These are phyloP conservation scores for Antheraea yamamai DNA, from an alignment of 2,888 invertebrate genomes.

Conservation along the genomic window DNA sequence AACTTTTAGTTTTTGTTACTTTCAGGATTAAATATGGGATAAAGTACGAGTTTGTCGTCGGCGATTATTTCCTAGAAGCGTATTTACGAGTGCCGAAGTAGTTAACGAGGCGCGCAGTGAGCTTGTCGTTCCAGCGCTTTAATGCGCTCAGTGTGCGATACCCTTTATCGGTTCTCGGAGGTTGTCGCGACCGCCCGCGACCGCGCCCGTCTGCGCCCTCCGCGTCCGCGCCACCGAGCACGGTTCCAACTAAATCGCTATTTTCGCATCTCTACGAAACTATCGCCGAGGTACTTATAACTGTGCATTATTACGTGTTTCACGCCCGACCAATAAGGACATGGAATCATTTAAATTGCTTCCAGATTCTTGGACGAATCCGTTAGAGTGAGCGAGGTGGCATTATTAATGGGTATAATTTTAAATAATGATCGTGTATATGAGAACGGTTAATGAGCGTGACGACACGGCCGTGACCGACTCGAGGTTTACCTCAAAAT, in stretches of 20 bases:
- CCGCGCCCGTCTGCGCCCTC: slow-evolving; percentile 35
- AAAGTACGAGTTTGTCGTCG: slow-evolving; percentile 18
- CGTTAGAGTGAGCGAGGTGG: slow-evolving; percentile 42
- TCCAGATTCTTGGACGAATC: slow-evolving; percentile 11
- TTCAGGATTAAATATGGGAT: background rate
- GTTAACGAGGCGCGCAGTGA: slow-evolving; percentile 71
- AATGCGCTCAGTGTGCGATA: slow-evolving; percentile 57
- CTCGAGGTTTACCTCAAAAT: slow-evolving; percentile 63
- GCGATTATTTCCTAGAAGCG: slow-evolving; percentile 71
- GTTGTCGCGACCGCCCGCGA: slow-evolving; percentile 60
- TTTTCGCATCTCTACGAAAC: slow-evolving; percentile 72
- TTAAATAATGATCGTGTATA: slow-evolving; percentile 48
- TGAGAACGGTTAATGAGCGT: slow-evolving; percentile 63
- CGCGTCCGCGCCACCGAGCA: slow-evolving; percentile 47
- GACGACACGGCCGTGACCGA: slow-evolving; percentile 60
- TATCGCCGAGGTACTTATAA: slow-evolving; percentile 49
- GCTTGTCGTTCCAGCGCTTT: slow-evolving; percentile 54
- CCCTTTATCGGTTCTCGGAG: slow-evolving; percentile 78
- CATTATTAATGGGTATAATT: slow-evolving; percentile 53
- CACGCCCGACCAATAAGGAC: slow-evolving; percentile 62
- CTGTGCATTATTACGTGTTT: slow-evolving; percentile 59
- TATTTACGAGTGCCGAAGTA: slow-evolving; percentile 67
- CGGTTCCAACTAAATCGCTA: slow-evolving; percentile 72
- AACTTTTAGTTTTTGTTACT: background rate
- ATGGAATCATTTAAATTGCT: slow-evolving; percentile 13